A percentile compares a stretch with the other conserved stretches of the same genome.
phyloP scores from a whole-genome alignment of 2,888 invertebrate species.

The Sinopyrophorus schimmeli region DNA sequence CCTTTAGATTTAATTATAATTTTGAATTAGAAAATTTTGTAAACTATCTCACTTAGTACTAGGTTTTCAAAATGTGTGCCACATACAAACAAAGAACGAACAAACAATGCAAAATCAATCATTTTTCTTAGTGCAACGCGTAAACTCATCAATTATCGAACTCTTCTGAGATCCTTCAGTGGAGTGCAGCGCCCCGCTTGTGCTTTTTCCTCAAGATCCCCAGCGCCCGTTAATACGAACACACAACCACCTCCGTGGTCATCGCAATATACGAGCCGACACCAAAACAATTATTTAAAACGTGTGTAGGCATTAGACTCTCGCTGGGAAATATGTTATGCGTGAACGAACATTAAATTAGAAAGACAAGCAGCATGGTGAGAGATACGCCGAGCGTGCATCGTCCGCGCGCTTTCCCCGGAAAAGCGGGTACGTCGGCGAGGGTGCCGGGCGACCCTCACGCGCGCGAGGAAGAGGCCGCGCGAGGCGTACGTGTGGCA shows the following conservation, averaged over 20 bases:
- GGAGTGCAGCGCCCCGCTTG: background rate
- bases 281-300: constrained; percentile 51
- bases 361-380: constrained; percentile 51
- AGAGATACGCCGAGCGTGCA: constrained; percentile 44
- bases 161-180: constrained; percentile 2
- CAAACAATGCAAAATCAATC: too few species aligned
- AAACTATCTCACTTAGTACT: too few species aligned
- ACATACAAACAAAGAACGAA: too few species aligned
- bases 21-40: too few species aligned
- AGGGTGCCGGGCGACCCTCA: background rate
- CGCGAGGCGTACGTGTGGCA: constrained; percentile 36
- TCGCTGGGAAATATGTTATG: constrained; percentile 51
- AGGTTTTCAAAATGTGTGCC: too few species aligned
- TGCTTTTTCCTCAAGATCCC: background rate
- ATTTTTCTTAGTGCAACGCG: too few species aligned
- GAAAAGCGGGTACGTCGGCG: constrained; percentile 31
- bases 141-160: background rate
- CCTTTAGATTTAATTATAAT: too few species aligned
- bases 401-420: constrained; percentile 39
- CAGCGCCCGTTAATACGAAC: too few species aligned
- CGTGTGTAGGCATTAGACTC: constrained; percentile 51
- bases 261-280: constrained; percentile 39
- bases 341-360: constrained; percentile 53
- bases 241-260: constrained; percentile 33
- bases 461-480: constrained; percentile 21